These are phyloP conservation scores for Cossypha niveicapilla DNA, from an alignment of 2,797 vertebrate genomes.

Conservation along the genomic window DNA sequence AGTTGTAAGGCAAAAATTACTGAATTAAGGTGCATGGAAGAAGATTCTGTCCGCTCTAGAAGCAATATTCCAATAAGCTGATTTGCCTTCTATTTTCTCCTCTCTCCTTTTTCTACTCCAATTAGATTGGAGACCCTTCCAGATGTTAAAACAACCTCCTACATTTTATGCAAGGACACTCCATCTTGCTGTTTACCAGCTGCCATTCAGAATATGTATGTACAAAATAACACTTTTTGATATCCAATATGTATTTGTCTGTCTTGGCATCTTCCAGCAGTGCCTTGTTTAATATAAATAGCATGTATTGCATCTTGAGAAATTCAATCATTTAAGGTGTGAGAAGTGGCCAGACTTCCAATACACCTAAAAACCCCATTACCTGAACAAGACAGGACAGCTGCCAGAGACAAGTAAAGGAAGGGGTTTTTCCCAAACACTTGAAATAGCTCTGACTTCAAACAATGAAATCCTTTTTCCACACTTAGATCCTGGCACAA, in stretches of 20 bases:
- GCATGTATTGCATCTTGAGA: not conserved
- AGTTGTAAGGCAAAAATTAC: not conserved
- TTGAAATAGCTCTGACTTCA: not conserved
- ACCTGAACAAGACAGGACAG: not conserved
- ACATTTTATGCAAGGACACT: not conserved
- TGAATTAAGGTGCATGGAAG: not conserved
- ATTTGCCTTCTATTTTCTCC: not conserved
- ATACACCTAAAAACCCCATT: not conserved
- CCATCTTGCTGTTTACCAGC: not conserved
- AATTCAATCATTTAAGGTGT: not conserved
- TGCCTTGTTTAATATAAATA: not conserved
- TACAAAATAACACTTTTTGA: not conserved
- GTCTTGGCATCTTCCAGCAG: not conserved
- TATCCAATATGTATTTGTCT: not conserved
- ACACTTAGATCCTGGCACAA: not conserved
- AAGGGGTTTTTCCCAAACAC: not conserved
- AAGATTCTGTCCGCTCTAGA: not conserved
- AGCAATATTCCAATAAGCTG: not conserved
- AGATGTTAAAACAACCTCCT: not conserved
- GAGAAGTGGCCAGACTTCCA: not conserved
- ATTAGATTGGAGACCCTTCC: not conserved
- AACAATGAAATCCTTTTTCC: not conserved
- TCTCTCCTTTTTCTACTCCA: not conserved
- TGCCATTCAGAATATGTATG: not conserved
- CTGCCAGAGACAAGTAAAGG: not conserved